Evolutionary conservation across 2,888 invertebrate genomes (phyloP).

Genomic region (Eulithis prunata): DNA sequence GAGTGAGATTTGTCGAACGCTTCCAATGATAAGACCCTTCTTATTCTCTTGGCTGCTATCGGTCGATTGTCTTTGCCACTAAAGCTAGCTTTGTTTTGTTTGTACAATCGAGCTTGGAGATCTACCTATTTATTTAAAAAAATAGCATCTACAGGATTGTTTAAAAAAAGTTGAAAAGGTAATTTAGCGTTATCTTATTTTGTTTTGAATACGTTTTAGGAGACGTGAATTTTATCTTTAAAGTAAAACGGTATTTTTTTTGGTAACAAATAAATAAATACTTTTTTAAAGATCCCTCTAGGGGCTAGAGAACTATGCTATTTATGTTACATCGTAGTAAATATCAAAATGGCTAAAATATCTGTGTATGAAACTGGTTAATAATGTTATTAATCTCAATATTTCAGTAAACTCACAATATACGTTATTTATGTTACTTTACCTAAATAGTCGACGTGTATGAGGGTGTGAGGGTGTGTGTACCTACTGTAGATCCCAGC

Average conservation of each 20-base stretch:
- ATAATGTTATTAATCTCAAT: too few species aligned
- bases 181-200: neutral
- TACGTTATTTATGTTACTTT: too few species aligned
- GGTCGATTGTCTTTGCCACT: conserved; percentile 20
- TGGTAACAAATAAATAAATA: too few species aligned
- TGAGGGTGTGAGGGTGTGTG: too few species aligned
- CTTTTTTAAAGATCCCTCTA: too few species aligned
- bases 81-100: conserved; percentile 31
- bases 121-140: conserved; percentile 26
- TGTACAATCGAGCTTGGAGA: conserved; percentile 25
- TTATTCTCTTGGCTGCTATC: conserved; percentile 31
- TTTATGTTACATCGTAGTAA: too few species aligned
- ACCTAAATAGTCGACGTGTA: too few species aligned
- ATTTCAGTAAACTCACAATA: too few species aligned
- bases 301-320: too few species aligned
- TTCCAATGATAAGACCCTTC: neutral
- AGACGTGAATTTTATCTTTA: conserved; percentile 1
- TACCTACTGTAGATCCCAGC: neutral
- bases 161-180: neutral
- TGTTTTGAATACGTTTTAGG: neutral
- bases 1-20: neutral
- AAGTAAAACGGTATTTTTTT: too few species aligned
- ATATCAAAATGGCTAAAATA: too few species aligned
- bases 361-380: too few species aligned
- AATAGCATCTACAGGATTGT: neutral